Evolutionary conservation across 2,797 vertebrate species (phyloP), one percentile per base, ranked within the genome.

Genomic region (Lemur catta): DNA sequence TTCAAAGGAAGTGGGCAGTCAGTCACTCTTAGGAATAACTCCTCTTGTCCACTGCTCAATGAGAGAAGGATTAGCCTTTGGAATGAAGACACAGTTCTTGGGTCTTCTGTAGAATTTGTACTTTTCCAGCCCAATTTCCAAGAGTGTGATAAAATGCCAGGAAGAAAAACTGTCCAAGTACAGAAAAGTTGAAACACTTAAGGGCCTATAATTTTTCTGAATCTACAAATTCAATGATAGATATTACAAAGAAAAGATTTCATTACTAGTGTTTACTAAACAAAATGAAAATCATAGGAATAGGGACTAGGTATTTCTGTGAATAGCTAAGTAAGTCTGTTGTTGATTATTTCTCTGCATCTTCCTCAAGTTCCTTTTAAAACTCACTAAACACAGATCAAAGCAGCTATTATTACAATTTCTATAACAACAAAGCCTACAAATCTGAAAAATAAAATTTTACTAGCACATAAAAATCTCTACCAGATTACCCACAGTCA

Each of bases 361-460:
- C 13, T 75, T 69, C 20, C 5, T 67, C 22, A 61, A 80, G 75
- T 59, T 80, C 46, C 82, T 80, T 93, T 79, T 41, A 93, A 88
- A 91, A 75, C 35, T 69, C 52, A 79, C 43, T 84, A 69, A 90
- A 80, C 50, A 87, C 4, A 69, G 46, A 80, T 59, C 41, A 90
- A 96, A 84, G 30, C 28, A 80, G 20, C 17, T 82, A 79, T 61
- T 87, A 72, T n/a, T 84, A 76, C 2, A 48, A 46, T 59, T 33
- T 80, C 65, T 61, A 26, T 13, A 74, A 84, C 41, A 75, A 59
- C 2, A 96, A 93, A 94, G 38, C 13, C 48, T 75, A 91, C 38
- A 87, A 55, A 74, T 75, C 26, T 75, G 4, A 96, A 94, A 90
- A 63, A 94, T 13, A 79, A 63, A 91, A 88, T 63, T 69, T 50